Evolutionary conservation across 2,797 vertebrate genomes (phyloP).

Genomic region (Trachops cirrhosus): DNA sequence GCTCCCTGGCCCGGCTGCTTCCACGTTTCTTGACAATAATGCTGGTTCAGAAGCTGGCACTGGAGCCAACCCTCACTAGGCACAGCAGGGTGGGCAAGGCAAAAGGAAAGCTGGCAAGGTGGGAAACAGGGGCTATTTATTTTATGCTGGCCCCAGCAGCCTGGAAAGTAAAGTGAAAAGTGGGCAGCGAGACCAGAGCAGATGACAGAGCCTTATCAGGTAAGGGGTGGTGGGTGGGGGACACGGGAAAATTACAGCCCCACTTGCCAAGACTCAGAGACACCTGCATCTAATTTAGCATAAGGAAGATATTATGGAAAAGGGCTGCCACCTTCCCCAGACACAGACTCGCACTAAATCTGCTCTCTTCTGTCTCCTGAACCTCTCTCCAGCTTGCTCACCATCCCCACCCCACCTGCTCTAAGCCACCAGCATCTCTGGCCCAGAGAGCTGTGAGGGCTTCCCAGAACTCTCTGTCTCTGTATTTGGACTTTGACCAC

Average conservation of each 20-base stretch:
- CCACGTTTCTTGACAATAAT: constrained; percentile 13
- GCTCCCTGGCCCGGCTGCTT: constrained; percentile 41
- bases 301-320: constrained; percentile 40
- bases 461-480: neutral
- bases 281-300: constrained; percentile 64
- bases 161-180: constrained; percentile 24
- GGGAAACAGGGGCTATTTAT: neutral
- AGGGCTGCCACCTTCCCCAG: constrained; percentile 13
- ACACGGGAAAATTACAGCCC: constrained; percentile 17
- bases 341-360: neutral
- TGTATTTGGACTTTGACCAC: neutral
- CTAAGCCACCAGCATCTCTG: neutral
- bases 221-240: neutral
- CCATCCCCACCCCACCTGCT: neutral
- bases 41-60: neutral
- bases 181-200: constrained; percentile 43
- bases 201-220: constrained; percentile 46
- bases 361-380: neutral
- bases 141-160: constrained; percentile 35
- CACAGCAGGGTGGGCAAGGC: constrained; percentile 39
- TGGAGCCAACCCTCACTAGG: constrained; percentile 26
- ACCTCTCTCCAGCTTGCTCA: neutral
- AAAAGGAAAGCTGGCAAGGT: constrained; percentile 35
- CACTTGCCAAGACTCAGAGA: constrained; percentile 53
- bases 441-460: neutral